Conservation (phyloP, 2,888 invertebrate genomes). For the Lamellibrachia columna region DNA sequence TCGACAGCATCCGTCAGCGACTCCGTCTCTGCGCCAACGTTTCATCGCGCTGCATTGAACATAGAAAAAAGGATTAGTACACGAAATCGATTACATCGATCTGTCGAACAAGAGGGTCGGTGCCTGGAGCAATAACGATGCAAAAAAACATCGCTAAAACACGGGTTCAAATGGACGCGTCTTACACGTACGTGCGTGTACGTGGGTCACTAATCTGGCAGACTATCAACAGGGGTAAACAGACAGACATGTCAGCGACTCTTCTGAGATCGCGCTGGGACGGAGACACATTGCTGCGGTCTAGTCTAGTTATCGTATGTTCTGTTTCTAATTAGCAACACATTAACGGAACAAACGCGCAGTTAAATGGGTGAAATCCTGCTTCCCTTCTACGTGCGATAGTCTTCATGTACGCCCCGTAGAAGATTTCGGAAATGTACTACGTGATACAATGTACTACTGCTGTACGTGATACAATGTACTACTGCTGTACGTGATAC, state of each 20-base stretch:
- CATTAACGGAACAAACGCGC: background rate
- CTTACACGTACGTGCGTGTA: background rate
- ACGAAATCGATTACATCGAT: background rate
- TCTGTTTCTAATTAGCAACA: background rate
- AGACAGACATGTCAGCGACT: background rate
- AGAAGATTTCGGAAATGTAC: background rate
- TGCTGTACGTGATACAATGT: too few relatives aligned
- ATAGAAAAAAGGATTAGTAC: background rate
- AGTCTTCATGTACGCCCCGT: background rate
- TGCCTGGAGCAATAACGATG: background rate
- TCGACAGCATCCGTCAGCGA: background rate
- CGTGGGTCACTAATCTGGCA: background rate
- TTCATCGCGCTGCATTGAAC: background rate
- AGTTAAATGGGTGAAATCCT: background rate
- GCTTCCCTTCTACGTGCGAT: background rate
- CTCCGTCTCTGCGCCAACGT: background rate
- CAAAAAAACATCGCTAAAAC: background rate
- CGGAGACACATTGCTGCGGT: background rate
- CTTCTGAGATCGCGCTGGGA: background rate
- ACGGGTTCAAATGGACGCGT: background rate
- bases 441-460: too few relatives aligned
- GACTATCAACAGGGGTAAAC: background rate
- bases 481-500: too few relatives aligned
- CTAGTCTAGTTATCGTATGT: background rate
- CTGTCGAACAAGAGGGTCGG: background rate